Base-by-base conservation (phyloP, 2,113 vertebrate species). In the Polypterus senegalus region DNA sequence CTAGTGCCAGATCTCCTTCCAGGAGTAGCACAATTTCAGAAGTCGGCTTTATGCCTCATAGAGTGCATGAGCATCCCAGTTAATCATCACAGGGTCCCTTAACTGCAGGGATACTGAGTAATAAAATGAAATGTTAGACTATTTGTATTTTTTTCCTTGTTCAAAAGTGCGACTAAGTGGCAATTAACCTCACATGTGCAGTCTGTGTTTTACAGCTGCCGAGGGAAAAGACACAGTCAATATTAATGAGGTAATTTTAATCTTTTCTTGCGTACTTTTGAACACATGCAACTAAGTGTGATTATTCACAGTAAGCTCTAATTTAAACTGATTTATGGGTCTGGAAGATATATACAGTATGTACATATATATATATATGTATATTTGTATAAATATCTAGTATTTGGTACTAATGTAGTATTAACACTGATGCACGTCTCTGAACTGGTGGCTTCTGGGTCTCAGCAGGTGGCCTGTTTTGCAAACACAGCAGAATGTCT, bases 151-250 rank as follows among this genome's bases (percentile, higher is more conserved):
- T 27, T 27, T 27, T 27, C 27, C 27, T 27, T 47, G 6, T 45
- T 45, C 49, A 48, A 54, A 46, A 59, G 5, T 52, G 46, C 59
- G 5, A 60, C 61, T 54, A 68, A 8, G 62, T 65, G 58, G 57
- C 65, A 10, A 52, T 48, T 62, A 27, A 63, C 48, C 9, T 60
- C 48, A 49, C 48, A 56, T 10, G 4, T 46, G 63, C 56, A 64
- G 54, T 5, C 48, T 9, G 56, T 6, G 49, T 6, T 27, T 61
- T 67, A 54, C 43, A 49, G 52, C 3, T 44, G 59, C 57, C 62
- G 60, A 57, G 49, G 61, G 57, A 73, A 27, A 27, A 27, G 60
- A 54, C 47, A 46, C 59, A 9, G 51, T 48, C 49, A 62, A 61
- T 64, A 67, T 61, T 46, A 64, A 54, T 27, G 49, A 68, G 67